Evolutionary conservation across 2,888 invertebrate species (phyloP), one percentile per base, ranked within the genome.

Genomic region (Lingula anatina): DNA sequence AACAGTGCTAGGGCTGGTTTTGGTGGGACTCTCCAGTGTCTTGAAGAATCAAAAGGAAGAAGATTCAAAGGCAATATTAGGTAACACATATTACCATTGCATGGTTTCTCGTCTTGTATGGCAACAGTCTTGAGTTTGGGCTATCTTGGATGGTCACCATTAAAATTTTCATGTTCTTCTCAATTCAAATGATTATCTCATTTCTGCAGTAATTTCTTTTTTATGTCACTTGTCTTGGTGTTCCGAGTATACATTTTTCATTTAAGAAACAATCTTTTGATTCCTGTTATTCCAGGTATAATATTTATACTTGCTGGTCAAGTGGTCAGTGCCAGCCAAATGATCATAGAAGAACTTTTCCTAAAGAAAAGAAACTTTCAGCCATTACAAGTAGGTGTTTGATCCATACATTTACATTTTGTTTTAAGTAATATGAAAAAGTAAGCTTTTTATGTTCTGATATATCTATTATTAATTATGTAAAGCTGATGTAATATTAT

Each of bases 21-120:
- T 71, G 2, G 71, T 71, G 5, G 71, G 71, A 3, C 63, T 68
- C 50, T 69, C 71, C 25, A 69, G 69, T 59, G 60, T 71, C 18
- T 68, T 71, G 20, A 49, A 68, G 64, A 43, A 56, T 51, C 39
- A 54, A 59, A 24, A 47, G 55, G 44, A 49, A 49, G 38, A 47
- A 12, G 58, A 61, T 25, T 57, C 62, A 27, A 60, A 68, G 46
- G 62, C 64, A 7, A 40, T 66, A 1, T 40, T 67, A 50, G 68
- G 66, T 67, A 55, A 44, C 48, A 31, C 9, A 31, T 15, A 31
- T 15, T 15, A 31, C 31, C 31, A 31, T 31, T 31, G 31, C 31
- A 9, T 31, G 31, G 9, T 31, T 15, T 31, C n/a, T n/a, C n/a
- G n/a, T n/a, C n/a, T n/a, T n/a, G n/a, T n/a, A n/a, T n/a, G n/a